These are phyloP conservation scores for Eupeodes latifasciatus DNA, from an alignment of 2,888 invertebrate species.

Conservation along the genomic window DNA sequence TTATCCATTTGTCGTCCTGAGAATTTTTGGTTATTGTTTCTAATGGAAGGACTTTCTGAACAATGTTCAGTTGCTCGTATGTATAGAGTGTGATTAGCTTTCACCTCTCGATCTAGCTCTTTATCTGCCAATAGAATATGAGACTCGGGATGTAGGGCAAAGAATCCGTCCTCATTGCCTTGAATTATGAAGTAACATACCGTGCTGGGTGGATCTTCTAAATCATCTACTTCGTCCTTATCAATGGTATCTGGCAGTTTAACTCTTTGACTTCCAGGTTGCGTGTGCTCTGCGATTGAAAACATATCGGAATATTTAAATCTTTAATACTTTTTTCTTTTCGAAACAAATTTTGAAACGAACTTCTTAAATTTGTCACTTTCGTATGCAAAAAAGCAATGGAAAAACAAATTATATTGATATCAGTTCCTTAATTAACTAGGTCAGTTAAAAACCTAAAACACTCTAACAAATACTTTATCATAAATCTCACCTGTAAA, in stretches of 20 bases:
- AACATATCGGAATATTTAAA: background rate
- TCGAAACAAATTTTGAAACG: too few relatives aligned
- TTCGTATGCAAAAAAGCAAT: too few relatives aligned
- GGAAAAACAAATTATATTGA: too few relatives aligned
- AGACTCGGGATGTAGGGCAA: slow-evolving; percentile 89
- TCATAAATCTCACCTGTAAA: slow-evolving; percentile 86
- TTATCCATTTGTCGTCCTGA: slow-evolving; percentile 75
- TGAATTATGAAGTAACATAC: slow-evolving; percentile 97
- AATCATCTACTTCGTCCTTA: slow-evolving; percentile 92
- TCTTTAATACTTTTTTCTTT: too few relatives aligned
- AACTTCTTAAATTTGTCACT: too few relatives aligned
- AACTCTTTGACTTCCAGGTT: slow-evolving; percentile 88
- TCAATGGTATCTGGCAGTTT: slow-evolving; percentile 93
- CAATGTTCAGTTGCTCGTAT: slow-evolving; percentile 95
- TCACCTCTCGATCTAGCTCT: slow-evolving; percentile 90
- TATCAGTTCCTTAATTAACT: too few relatives aligned
- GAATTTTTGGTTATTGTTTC: background rate
- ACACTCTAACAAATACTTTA: too few relatives aligned
- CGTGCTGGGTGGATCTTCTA: slow-evolving; percentile 91
- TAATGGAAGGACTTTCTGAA: slow-evolving; percentile 85
- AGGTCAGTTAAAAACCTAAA: too few relatives aligned
- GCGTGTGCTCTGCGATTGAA: slow-evolving; percentile 84
- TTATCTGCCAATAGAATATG: slow-evolving; percentile 86
- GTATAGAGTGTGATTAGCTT: slow-evolving; percentile 88
- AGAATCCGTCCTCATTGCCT: slow-evolving; percentile 90